phyloP scores from a whole-genome alignment of 2,113 vertebrate species.

The Pseudorectes ferrugineus region DNA sequence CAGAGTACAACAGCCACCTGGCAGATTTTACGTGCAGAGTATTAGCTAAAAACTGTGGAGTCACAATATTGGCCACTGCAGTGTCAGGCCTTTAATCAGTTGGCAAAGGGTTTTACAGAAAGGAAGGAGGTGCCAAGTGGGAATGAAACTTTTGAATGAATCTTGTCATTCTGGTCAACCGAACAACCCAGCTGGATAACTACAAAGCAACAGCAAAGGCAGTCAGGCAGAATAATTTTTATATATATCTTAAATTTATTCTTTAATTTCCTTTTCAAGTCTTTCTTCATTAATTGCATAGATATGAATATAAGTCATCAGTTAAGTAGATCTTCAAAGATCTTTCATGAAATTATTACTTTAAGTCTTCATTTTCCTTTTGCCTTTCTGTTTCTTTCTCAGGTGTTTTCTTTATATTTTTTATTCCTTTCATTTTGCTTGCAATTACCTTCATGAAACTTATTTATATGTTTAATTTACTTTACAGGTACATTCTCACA shows the following conservation, averaged over 20 bases:
- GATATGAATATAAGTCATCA: constrained; percentile 42
- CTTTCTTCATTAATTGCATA: background rate
- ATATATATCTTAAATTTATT: constrained; percentile 35
- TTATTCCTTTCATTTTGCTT: background rate
- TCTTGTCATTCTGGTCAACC: background rate
- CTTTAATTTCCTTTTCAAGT: constrained; percentile 29
- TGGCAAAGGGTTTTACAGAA: background rate
- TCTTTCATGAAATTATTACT: constrained; percentile 30
- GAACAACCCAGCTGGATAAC: background rate
- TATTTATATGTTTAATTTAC: constrained; percentile 42
- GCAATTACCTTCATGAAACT: background rate
- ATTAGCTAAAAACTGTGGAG: background rate
- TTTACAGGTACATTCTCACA: constrained; percentile 4
- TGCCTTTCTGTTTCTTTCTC: background rate
- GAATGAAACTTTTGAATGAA: background rate
- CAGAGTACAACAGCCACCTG: background rate
- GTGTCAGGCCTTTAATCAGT: background rate
- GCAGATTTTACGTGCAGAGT: background rate
- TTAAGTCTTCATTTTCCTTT: background rate
- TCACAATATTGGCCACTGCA: background rate
- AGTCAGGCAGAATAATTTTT: background rate
- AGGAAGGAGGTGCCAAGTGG: background rate
- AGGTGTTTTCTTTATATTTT: accelerated
- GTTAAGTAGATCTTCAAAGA: constrained; percentile 18
- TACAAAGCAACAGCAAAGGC: background rate